Conservation (phyloP, 2,888 invertebrate genomes). For the Mellilla xanthometata region DNA sequence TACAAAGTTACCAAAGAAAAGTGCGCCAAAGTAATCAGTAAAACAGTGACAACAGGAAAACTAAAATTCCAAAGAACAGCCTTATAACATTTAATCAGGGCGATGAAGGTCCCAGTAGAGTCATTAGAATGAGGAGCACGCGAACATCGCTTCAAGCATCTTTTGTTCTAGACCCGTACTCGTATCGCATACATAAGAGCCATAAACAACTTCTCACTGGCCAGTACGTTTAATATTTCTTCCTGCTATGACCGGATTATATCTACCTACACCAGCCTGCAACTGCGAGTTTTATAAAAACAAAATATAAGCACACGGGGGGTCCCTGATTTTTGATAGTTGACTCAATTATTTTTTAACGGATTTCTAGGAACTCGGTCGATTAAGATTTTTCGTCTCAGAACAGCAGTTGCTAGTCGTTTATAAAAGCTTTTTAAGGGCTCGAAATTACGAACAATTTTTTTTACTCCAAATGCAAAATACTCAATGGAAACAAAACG, state of each 20-base stretch:
- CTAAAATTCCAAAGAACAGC: slow-evolving; percentile 5
- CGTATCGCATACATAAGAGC: slow-evolving; percentile 13
- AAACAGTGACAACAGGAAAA: slow-evolving; percentile 14
- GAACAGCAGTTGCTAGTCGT: too few species aligned
- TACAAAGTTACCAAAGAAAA: neutral
- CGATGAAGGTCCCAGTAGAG: slow-evolving; percentile 9
- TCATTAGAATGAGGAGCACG: slow-evolving; percentile 19
- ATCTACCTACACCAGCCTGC: neutral
- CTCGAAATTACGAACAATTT: too few species aligned
- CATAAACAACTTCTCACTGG: slow-evolving; percentile 2
- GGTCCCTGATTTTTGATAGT: too few species aligned
- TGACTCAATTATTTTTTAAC: too few species aligned
- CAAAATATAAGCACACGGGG: too few species aligned
- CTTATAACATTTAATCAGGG: slow-evolving; percentile 18
- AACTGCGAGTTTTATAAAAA: neutral
- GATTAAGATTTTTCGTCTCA: too few species aligned
- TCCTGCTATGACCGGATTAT: slow-evolving; percentile 1
- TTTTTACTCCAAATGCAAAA: too few species aligned
- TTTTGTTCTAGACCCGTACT: slow-evolving; percentile 16
- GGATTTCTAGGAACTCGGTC: too few species aligned
- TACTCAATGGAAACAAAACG: too few species aligned
- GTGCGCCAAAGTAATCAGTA: neutral
- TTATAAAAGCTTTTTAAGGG: too few species aligned
- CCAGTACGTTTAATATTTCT: neutral
- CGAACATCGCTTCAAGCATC: slow-evolving; percentile 6